phyloP scores from a whole-genome alignment of 1,140 invertebrate genomes.

The Saccostrea glomerata region DNA sequence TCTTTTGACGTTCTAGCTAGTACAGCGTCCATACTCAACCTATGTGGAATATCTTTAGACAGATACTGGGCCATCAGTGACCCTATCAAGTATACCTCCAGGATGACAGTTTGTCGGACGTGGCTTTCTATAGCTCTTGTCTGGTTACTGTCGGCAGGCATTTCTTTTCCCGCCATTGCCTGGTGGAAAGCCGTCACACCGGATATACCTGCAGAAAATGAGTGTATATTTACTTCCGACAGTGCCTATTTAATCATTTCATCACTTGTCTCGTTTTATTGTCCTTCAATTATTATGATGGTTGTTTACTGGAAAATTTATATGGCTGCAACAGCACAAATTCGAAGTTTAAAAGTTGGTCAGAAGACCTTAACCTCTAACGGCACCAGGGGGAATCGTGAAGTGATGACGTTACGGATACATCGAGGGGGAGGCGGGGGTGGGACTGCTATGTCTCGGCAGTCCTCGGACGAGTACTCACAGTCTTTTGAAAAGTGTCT shows the following conservation, averaged over 20 bases:
- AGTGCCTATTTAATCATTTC: constrained; percentile 79
- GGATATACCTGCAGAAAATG: constrained; percentile 56
- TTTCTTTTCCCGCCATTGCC: constrained; percentile 96
- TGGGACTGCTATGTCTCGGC: constrained; percentile 5
- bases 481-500: constrained; percentile 54
- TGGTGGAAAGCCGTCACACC: constrained; percentile 86
- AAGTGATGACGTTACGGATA: constrained; percentile 75
- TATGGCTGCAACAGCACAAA: constrained; percentile 72
- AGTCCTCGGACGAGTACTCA: constrained; percentile 51
- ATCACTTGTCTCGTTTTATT: constrained; percentile 81
- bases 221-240: constrained; percentile 79
- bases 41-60: constrained; percentile 94
- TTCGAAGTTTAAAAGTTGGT: constrained; percentile 70
- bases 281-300: constrained; percentile 80
- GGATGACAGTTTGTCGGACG: constrained; percentile 84
- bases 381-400: constrained; percentile 65
- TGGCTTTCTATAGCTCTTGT: constrained; percentile 93
- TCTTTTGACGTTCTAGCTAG: constrained; percentile 98
- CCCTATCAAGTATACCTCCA: constrained; percentile 98
- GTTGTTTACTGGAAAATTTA: constrained; percentile 79
- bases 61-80: constrained; percentile 93
- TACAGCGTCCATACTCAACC: constrained; percentile 97
- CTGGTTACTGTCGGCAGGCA: constrained; percentile 93
- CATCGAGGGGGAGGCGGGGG: constrained; percentile 69
- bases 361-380: constrained; percentile 69